These are phyloP conservation scores for Esox niger DNA, from an alignment of 2,113 vertebrate genomes.

Conservation along the genomic window DNA sequence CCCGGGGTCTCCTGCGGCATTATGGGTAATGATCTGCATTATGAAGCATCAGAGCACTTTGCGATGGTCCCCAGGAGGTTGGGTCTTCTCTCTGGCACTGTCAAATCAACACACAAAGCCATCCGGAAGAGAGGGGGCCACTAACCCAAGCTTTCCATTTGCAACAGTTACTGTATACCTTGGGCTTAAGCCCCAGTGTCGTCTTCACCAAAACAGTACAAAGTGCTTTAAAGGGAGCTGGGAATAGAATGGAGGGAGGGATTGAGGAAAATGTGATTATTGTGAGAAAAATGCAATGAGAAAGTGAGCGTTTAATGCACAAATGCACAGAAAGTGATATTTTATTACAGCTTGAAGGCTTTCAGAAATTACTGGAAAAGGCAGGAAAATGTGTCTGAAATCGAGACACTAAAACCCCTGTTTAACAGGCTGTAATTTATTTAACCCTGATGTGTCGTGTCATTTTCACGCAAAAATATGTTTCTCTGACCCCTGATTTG, in stretches of 20 bases:
- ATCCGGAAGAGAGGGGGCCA: conserved; percentile 44
- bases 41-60: conserved; percentile 72
- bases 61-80: conserved; percentile 61
- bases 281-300: conserved; percentile 70
- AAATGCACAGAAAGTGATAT: conserved; percentile 82
- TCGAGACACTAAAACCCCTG: conserved; percentile 73
- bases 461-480: conserved; percentile 73
- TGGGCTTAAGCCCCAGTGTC: conserved; percentile 66
- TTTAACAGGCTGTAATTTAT: conserved; percentile 75
- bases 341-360: conserved; percentile 83
- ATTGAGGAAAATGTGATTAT: conserved; percentile 71
- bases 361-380: conserved; percentile 84
- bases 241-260: conserved; percentile 21
- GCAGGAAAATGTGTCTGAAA: conserved; percentile 81
- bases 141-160: conserved; percentile 50
- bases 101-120: conserved; percentile 63
- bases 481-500: conserved; percentile 74
- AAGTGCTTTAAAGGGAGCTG: conserved; percentile 70
- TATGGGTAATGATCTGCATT: conserved; percentile 72
- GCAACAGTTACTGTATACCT: conserved; percentile 22
- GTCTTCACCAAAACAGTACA: conserved; percentile 70
- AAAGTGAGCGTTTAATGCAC: conserved; percentile 77
- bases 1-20: conserved; percentile 62
- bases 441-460: conserved; percentile 80
- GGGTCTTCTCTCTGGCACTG: conserved; percentile 29